Base-by-base conservation (phyloP, 2,797 vertebrate genomes). In the Carduelis carduelis region DNA sequence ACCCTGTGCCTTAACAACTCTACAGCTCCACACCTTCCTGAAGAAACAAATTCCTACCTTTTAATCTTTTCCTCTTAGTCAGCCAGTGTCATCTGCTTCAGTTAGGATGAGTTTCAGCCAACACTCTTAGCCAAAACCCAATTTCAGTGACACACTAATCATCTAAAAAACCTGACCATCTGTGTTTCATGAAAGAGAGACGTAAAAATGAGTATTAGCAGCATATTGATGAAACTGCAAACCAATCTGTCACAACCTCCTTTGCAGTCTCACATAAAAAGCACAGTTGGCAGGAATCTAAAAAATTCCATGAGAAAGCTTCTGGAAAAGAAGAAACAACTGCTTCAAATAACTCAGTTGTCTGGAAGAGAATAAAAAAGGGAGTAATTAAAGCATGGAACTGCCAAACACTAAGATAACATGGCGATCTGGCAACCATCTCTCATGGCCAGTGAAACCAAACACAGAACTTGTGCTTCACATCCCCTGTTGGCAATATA, bases 161-260 rank as follows among this genome's bases (percentile, higher is more conserved):
- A 92, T 87, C 81, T 60, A 56, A 95, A 95, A 93, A 95, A 85
- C 70, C 86, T 95, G 90, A 74, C 96, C 95, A 96, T 97, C 92
- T 96, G 94, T 87, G 93, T 95, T 94, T 87, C 88, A 80, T 90
- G 93, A 95, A 95, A 94, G 59, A 82, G 60, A 93, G 81, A 95
- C 13, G 52, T 77, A 93, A 96, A 95, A 97, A 93, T 74, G 77
- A 95, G 12, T 95, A 97, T 97, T 95, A 96, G 93, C 71, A 95
- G 78, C 93, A 95, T 95, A 97, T 83, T 95, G 95, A 92, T 46
- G 74, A 93, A 95, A 94, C 92, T 66, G 88, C 81, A 93, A 94
- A 88, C 77, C 94, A 95, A 95, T 95, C 96, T 97, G 95, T 94
- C 94, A 95, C 93, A 90, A 92, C 79, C 90, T 92, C 81, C 94